phyloP scores from a whole-genome alignment of 2,797 vertebrate genomes.

The Oophaga sylvatica region DNA sequence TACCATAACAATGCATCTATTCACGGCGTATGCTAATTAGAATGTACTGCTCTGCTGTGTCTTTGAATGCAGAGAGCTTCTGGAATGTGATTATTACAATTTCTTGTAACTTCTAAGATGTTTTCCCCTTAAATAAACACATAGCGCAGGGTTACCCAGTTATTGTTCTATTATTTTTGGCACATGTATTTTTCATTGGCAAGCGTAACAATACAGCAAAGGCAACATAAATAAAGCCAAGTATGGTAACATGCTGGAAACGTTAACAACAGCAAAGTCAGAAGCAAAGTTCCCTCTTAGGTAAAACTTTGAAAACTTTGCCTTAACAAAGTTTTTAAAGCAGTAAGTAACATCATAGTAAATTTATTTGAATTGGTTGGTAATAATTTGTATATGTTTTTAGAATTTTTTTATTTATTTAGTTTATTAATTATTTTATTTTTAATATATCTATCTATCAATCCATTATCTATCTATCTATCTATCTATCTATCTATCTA shows the following conservation, averaged over 20 bases:
- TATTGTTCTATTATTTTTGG: slow-evolving; percentile 17
- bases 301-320: neutral
- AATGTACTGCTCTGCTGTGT: slow-evolving; percentile 30
- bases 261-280: neutral
- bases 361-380: neutral
- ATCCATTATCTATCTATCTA: no score
- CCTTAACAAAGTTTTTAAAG: neutral
- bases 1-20: slow-evolving; percentile 50
- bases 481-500: no score
- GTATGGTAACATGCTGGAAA: slow-evolving; percentile 24
- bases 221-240: slow-evolving; percentile 36
- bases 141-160: neutral
- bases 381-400: neutral
- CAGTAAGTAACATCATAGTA: neutral
- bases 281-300: neutral
- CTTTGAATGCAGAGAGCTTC: neutral
- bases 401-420: neutral
- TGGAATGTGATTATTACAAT: slow-evolving; percentile 12
- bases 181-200: neutral
- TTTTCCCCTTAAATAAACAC: slow-evolving; percentile 20
- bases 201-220: neutral
- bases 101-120: slow-evolving; percentile 16
- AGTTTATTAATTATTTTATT: neutral
- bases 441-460: neutral
- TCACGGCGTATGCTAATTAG: slow-evolving; percentile 35